These are phyloP conservation scores for Monochamus alternatus DNA, from an alignment of 2,888 invertebrate species.

Conservation along the genomic window DNA sequence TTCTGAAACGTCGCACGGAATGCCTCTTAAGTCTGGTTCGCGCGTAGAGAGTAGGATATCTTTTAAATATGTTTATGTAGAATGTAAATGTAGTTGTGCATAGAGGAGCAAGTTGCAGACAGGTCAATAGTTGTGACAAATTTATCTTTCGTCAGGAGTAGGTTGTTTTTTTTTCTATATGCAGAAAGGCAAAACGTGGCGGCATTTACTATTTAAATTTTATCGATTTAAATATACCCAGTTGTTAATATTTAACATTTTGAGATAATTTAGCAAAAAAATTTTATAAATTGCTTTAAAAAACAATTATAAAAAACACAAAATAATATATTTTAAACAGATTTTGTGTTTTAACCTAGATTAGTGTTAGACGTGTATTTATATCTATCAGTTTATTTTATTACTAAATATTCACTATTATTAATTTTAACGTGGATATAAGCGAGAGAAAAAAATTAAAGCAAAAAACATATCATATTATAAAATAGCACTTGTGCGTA, in stretches of 20 bases:
- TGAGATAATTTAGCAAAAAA: conserved; percentile 33
- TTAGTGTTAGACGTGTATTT: conserved; percentile 37
- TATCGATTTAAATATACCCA: conserved; percentile 23
- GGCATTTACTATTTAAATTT: conserved; percentile 27
- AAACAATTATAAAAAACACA: conserved; percentile 38
- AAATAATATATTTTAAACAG: conserved; percentile 52
- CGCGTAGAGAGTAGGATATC: conserved; percentile 10
- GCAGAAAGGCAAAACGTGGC: neutral
- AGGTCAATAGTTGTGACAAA: neutral
- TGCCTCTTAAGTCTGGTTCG: conserved; percentile 30
- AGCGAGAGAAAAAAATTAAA: conserved; percentile 1
- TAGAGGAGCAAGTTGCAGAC: conserved; percentile 1
- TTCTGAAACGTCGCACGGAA: neutral
- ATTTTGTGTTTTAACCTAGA: conserved; percentile 51
- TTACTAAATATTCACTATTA: conserved; percentile 29
- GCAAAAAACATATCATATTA: conserved; percentile 20
- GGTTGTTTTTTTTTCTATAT: neutral
- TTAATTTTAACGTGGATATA: conserved; percentile 29
- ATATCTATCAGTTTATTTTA: conserved; percentile 39
- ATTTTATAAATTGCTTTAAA: conserved; percentile 42
- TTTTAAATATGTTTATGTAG: conserved; percentile 13
- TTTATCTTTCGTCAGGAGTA: neutral
- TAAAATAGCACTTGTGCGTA: neutral
- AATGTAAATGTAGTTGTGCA: conserved; percentile 1
- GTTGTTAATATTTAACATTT: conserved; percentile 38